A percentile compares a stretch with the other conserved stretches of the same genome.
Conservation (phyloP, 2,113 vertebrate genomes). For the Ardeotis arabs region DNA sequence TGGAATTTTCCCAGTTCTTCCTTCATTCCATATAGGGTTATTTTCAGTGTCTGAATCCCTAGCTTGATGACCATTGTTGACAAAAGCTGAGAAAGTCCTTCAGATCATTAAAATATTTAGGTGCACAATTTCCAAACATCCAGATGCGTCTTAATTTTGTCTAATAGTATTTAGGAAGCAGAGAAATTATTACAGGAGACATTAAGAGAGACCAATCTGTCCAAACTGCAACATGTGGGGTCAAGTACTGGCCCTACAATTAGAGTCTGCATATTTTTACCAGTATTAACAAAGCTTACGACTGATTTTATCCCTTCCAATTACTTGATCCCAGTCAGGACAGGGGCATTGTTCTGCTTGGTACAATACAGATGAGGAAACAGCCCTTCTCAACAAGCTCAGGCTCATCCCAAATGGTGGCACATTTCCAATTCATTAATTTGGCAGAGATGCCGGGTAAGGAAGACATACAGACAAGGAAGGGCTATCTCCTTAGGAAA, state of each 20-base stretch:
- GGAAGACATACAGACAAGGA: neutral
- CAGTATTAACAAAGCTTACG: neutral
- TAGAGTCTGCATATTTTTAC: neutral
- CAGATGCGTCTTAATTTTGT: slow-evolving; percentile 1
- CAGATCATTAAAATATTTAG: slow-evolving; percentile 27
- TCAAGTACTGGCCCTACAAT: neutral
- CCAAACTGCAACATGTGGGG: neutral
- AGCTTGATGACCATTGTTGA: slow-evolving; percentile 10
- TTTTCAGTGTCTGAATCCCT: slow-evolving; percentile 30
- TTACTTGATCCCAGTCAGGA: neutral
- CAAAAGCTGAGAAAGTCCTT: slow-evolving; percentile 35
- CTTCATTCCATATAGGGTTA: neutral
- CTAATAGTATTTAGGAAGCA: neutral
- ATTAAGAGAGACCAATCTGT: neutral
- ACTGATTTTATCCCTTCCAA: neutral
- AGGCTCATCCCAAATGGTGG: neutral
- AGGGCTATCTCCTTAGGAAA: neutral
- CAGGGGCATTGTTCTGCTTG: neutral
- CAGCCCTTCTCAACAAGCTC: neutral
- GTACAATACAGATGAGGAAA: neutral
- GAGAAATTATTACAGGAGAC: neutral
- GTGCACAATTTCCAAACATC: neutral
- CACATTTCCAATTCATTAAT: neutral
- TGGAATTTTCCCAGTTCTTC: slow-evolving; percentile 23
- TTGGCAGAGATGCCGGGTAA: neutral